Base-by-base conservation (phyloP, 2,797 vertebrate species). In the Borostomias antarcticus region DNA sequence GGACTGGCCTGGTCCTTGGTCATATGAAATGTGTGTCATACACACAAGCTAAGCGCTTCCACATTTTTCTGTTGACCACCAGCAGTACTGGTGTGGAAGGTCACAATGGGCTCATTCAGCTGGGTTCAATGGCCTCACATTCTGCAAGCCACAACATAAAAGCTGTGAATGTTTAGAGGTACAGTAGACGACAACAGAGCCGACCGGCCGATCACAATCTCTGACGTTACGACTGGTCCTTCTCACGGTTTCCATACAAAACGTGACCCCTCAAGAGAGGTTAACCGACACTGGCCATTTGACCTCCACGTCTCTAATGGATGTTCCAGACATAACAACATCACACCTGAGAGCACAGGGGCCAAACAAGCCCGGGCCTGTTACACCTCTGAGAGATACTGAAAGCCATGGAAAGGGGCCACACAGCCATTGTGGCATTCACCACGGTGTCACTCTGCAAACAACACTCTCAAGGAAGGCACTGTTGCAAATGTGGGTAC, bases 321-420 rank as follows among this genome's bases (percentile, higher is more conserved):
- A 4, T 73, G 33, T 32, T 56, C 66, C 72, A 82, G 79, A 76
- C 77, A 67, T 52, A 78, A 79, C 72, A 67, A 75, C 67, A 73
- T 79, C 70, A 75, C 70, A 83, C 78, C 66, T 79, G 2, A 47
- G 80, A 72, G 78, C 70, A 76, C 43, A 48, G 0, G 2, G 62
- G 68, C 73, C 74, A 83, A 72, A 86, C 87, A 82, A 79, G 86
- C 45, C 78, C 37, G 2, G 81, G 52, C 85, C 60, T 85, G 86
- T 60, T 40, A 1, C 40, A 28, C 32, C 33, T 67, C 74, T 66
- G 32, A 2, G 8, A 70, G 66, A 68, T 17, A 69, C 53, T 57
- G 58, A 1, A n/a, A 58, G 72, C 70, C 66, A 69, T 1, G 9
- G 37, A 63, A 58, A 58, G 50, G 58, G 64, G 26, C 1, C 1